These are phyloP conservation scores for Dolichoris vasculosae DNA, from an alignment of 1,140 invertebrate species.

Conservation along the genomic window DNA sequence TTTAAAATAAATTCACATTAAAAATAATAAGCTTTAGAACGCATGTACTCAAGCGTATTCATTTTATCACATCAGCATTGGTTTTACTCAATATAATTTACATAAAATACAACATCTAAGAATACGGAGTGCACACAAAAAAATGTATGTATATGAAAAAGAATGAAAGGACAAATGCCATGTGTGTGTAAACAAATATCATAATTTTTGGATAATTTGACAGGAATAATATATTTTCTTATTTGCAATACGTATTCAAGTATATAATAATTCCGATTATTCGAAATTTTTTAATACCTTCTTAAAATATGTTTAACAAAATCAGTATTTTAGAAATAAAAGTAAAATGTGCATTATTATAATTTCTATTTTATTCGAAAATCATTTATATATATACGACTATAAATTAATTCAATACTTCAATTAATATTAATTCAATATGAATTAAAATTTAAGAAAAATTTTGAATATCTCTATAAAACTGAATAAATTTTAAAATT, in stretches of 20 bases:
- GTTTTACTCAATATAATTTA: slow-evolving; percentile 29
- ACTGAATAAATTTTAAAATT: too few species aligned
- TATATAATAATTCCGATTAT: too few species aligned
- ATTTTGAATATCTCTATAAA: too few species aligned
- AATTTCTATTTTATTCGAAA: background rate
- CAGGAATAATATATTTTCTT: slow-evolving; percentile 9
- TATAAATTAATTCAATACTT: slow-evolving; percentile 3
- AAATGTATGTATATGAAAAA: slow-evolving; percentile 8
- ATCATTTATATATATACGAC: background rate
- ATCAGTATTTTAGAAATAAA: background rate
- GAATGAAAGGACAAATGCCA: background rate
- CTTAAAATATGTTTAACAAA: background rate
- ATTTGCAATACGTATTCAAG: too few species aligned
- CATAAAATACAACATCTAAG: slow-evolving; percentile 40
- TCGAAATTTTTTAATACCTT: background rate
- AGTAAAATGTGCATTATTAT: background rate
- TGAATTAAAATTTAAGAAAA: background rate
- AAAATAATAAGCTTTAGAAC: background rate
- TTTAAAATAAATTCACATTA: background rate
- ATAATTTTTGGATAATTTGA: slow-evolving; percentile 22
- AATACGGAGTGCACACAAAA: slow-evolving; percentile 1
- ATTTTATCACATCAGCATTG: background rate
- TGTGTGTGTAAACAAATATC: slow-evolving; percentile 19
- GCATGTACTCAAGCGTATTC: background rate
- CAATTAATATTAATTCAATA: background rate